A percentile compares a stretch with the other conserved stretches of the same genome.
These are phyloP conservation scores for Stenolophus ochropezus DNA, from an alignment of 2,888 invertebrate species.

Conservation along the genomic window DNA sequence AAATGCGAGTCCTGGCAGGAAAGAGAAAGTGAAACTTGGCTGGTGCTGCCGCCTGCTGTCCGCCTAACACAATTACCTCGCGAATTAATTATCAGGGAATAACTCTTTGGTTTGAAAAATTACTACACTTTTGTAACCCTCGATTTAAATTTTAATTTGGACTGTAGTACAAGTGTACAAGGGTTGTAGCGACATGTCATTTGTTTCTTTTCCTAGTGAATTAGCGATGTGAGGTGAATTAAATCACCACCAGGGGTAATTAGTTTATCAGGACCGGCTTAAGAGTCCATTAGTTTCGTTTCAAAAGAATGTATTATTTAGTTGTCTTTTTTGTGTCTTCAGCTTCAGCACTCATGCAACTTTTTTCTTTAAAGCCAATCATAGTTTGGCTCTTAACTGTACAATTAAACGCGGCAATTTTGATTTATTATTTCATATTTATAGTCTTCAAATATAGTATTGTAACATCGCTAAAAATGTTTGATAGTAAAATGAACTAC, in stretches of 20 bases:
- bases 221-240: slow-evolving; percentile 46
- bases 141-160: slow-evolving; percentile 54
- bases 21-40: not conserved
- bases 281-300: not conserved
- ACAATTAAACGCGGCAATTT: no score
- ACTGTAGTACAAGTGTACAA: slow-evolving; percentile 28
- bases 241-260: slow-evolving; percentile 31
- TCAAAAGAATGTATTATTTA: no score
- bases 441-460: no score
- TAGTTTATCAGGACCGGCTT: slow-evolving; percentile 22
- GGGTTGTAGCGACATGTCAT: slow-evolving; percentile 37
- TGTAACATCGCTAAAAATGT: no score
- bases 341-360: no score
- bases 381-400: no score
- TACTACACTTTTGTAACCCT: slow-evolving; percentile 25
- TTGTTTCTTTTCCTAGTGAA: slow-evolving; percentile 38
- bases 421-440: no score
- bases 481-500: no score
- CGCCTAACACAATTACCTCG: slow-evolving; percentile 31
- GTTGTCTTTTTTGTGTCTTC: no score
- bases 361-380: no score
- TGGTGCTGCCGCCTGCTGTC: not conserved
- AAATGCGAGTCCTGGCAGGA: not conserved
- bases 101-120: slow-evolving; percentile 54
- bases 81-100: slow-evolving; percentile 50